Conservation (phyloP, 2,888 invertebrate species). For the Drosophila rubida region DNA sequence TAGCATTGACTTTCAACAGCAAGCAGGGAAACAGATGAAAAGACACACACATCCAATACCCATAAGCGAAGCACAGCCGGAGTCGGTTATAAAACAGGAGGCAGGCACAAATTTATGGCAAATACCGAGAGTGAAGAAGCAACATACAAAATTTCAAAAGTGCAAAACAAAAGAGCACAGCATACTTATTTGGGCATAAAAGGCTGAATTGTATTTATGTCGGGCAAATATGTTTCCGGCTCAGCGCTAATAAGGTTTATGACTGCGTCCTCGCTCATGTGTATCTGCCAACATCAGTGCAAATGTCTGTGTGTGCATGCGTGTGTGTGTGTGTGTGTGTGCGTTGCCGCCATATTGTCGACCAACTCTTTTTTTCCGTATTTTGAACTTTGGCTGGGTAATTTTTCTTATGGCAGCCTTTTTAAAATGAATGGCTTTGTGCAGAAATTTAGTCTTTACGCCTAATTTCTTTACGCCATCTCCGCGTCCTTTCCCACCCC, state of each 20-base stretch:
- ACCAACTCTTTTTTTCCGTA: slow-evolving; percentile 64
- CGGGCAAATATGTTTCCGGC: slow-evolving; percentile 78
- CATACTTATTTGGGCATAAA: slow-evolving; percentile 49
- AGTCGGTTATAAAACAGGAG: slow-evolving; percentile 29
- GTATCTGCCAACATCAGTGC: slow-evolving; percentile 9
- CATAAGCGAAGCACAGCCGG: slow-evolving; percentile 6
- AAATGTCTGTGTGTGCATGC: slow-evolving; percentile 3
- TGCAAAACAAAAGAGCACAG: slow-evolving; percentile 63
- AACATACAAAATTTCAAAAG: slow-evolving; percentile 71
- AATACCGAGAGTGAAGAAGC: slow-evolving; percentile 51
- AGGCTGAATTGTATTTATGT: slow-evolving; percentile 75
- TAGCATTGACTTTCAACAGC: slow-evolving; percentile 14
- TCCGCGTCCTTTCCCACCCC: not conserved
- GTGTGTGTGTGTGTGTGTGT: slow-evolving; percentile 16
- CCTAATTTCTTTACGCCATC: slow-evolving; percentile 69
- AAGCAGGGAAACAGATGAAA: slow-evolving; percentile 6
- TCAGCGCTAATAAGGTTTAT: slow-evolving; percentile 78
- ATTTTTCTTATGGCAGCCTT: slow-evolving; percentile 72
- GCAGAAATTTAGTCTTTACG: slow-evolving; percentile 76
- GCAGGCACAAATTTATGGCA: slow-evolving; percentile 43
- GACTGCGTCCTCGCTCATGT: slow-evolving; percentile 53
- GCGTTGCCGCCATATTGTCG: slow-evolving; percentile 64
- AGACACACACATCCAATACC: slow-evolving; percentile 18
- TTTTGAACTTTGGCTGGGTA: slow-evolving; percentile 53
- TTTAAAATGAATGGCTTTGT: slow-evolving; percentile 74